Evolutionary conservation across 1,140 invertebrate genomes (phyloP).

Genomic region (Caerostris darwini): DNA sequence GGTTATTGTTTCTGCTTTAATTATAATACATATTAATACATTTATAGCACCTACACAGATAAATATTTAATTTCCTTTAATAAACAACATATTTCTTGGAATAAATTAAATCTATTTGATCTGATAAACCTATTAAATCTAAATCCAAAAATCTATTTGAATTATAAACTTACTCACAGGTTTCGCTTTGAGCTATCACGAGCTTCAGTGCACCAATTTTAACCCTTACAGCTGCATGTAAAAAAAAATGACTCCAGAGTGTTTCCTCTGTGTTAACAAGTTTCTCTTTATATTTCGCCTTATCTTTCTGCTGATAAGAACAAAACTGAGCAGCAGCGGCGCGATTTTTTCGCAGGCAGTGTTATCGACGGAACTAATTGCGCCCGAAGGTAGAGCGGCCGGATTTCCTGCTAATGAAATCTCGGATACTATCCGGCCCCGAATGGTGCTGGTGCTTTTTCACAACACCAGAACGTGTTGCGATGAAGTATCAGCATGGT

Average conservation of each 20-base stretch:
- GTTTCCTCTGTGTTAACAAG: neutral
- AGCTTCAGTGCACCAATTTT: neutral
- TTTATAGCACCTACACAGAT: too few relatives aligned
- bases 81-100: neutral
- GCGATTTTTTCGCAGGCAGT: neutral
- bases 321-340: neutral
- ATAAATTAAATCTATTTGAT: neutral
- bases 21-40: too few relatives aligned
- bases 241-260: neutral
- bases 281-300: neutral
- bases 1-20: too few relatives aligned
- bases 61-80: too few relatives aligned
- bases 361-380: constrained; percentile 27
- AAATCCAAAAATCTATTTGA: neutral
- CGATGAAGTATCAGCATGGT: neutral
- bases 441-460: neutral
- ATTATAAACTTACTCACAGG: neutral
- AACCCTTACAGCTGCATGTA: neutral
- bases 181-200: neutral
- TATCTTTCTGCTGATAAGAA: neutral
- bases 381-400: neutral
- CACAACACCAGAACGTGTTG: neutral
- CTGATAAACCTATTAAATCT: neutral
- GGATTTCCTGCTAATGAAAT: neutral
- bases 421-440: neutral